Evolutionary conservation across 2,888 invertebrate genomes (phyloP).

Genomic region (Ctenicera cuprea): DNA sequence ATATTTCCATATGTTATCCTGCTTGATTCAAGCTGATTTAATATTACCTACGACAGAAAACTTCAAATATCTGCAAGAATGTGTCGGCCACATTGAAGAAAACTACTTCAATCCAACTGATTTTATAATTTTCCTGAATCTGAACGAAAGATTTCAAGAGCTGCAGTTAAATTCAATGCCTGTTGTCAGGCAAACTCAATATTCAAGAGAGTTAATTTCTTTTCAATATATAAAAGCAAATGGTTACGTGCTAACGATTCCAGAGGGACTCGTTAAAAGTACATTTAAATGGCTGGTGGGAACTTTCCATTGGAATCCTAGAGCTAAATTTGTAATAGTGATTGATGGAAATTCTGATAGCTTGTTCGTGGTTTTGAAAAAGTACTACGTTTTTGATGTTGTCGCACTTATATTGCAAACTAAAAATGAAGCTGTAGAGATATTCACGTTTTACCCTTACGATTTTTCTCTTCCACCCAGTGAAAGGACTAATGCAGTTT

Average conservation of each 20-base stretch:
- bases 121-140: neutral
- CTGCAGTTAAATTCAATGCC: neutral
- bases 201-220: neutral
- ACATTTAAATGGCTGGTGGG: conserved; percentile 10
- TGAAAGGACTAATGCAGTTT: neutral
- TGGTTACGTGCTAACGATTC: conserved; percentile 10
- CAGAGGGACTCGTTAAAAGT: too few species aligned
- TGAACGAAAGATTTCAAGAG: neutral
- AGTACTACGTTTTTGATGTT: conserved; percentile 9
- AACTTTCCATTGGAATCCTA: conserved; percentile 36
- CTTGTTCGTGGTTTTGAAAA: neutral
- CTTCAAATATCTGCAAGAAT: neutral
- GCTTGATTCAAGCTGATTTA: neutral
- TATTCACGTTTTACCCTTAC: conserved; percentile 33
- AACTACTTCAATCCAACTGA: neutral
- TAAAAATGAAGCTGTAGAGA: neutral
- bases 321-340: conserved; percentile 36
- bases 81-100: neutral
- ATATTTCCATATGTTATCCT: neutral
- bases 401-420: neutral
- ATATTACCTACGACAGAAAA: neutral
- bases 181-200: neutral
- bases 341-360: neutral
- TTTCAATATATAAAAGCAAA: neutral
- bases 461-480: neutral